Evolutionary conservation across 2,797 vertebrate species (phyloP), one percentile per base, ranked within the genome.

Genomic region (Coluber constrictor): DNA sequence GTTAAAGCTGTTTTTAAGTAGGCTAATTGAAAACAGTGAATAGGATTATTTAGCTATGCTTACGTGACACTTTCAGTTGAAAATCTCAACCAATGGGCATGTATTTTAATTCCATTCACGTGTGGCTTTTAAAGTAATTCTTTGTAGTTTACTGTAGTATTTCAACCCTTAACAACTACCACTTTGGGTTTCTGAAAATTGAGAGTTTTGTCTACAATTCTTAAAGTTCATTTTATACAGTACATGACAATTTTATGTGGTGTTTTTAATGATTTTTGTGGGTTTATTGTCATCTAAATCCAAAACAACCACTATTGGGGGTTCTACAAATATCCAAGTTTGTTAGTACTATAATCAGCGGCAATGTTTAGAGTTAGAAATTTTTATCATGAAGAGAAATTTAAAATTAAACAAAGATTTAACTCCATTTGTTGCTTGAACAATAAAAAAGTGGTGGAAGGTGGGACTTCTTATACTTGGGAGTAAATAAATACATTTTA

Each of bases 371-470:
- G 93, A 9, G n/a, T 55, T 90, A 23, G 56, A 94, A 93, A 90
- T 91, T 3, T 95, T 13, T 25, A 89, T 93, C 59, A 43, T 89
- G 29, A 66, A 92, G 32, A 16, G 32, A 79, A 90, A 91, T 94
- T 95, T 95, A 55, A 63, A 9, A 86, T 94, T 96, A 93, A 95
- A 57, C 94, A 93, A 7, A 47, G 92, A 8, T 63, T 95, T 92
- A 91, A 25, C 37, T n/a, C 88, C 7, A 37, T 96, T 93, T 92
- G 9, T 37, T 37, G 92, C 89, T 8, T 95, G n/a, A n/a, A 20
- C 0, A 13, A 63, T 88, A 2, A 87, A 89, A 91, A 93, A 93
- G 74, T 61, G 1, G 18, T 43, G 57, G 57, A 59, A 91, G 43
- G 89, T 43, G 92, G 55, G 25, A 3, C 0, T 79, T 61, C 27